Evolutionary conservation across 2,113 vertebrate genomes (phyloP).

Genomic region (Dissostichus mawsoni): DNA sequence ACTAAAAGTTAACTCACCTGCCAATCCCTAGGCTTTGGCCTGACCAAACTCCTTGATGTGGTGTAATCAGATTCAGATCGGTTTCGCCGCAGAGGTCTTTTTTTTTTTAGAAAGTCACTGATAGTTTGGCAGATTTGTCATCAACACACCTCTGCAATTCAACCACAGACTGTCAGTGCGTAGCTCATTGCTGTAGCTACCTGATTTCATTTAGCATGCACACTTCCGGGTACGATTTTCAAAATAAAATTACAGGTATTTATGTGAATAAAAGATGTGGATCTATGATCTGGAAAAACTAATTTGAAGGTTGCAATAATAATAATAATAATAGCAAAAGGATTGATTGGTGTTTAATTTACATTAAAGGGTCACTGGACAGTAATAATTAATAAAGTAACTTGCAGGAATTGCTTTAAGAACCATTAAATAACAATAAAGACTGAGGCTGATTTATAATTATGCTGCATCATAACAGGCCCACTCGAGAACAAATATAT

Average conservation of each 20-base stretch:
- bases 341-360: no score
- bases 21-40: conserved; percentile 39
- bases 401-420: neutral
- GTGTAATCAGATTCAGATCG: conserved; percentile 16
- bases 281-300: no score
- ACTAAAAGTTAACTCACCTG: conserved; percentile 71
- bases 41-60: conserved; percentile 23
- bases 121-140: conserved; percentile 13
- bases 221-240: conserved; percentile 60
- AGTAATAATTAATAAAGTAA: neutral
- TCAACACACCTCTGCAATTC: conserved; percentile 19
- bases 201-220: neutral
- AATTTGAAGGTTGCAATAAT: no score
- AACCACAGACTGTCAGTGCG: conserved; percentile 16
- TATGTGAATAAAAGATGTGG: no score
- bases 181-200: neutral
- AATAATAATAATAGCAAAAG: no score
- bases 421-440: no score
- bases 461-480: neutral
- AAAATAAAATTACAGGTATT: conserved; percentile 43
- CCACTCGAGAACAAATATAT: neutral
- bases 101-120: neutral
- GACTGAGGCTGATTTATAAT: neutral
- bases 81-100: neutral
- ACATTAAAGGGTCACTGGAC: no score